Percentiles rank a stretch among this genome's conserved stretches.
These are phyloP conservation scores for Diorhabda elongata DNA, from an alignment of 1,140 invertebrate genomes.

Conservation along the genomic window DNA sequence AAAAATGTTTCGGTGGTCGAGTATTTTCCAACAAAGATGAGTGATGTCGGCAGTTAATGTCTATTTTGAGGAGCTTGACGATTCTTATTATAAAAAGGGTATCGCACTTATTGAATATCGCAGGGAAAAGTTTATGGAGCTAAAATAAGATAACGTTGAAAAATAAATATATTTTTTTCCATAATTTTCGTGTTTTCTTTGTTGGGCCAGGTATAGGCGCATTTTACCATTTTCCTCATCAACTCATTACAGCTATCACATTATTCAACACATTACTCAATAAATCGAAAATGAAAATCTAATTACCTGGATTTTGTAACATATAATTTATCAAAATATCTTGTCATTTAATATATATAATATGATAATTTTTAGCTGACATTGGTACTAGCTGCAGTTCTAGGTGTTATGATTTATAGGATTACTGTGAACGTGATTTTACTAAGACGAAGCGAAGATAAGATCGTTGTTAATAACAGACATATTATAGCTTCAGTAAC, in stretches of 20 bases:
- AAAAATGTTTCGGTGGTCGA: background rate
- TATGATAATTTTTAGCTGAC: constrained; percentile 21
- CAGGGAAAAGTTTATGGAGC: no score
- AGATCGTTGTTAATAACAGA: constrained; percentile 50
- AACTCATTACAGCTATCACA: background rate
- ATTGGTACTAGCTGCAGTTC: constrained; percentile 23
- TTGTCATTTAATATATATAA: background rate
- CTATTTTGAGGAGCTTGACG: no score
- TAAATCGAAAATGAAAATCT: background rate
- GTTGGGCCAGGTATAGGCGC: background rate
- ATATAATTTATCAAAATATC: background rate
- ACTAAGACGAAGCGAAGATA: background rate
- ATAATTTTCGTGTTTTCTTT: no score
- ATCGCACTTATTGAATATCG: no score
- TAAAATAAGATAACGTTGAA: no score
- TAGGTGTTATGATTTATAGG: constrained; percentile 28
- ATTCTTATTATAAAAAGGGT: no score
- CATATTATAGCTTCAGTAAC: constrained; percentile 72
- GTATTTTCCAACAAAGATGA: no score
- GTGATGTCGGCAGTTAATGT: no score
- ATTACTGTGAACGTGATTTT: constrained; percentile 20
- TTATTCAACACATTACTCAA: background rate
- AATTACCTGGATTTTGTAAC: background rate
- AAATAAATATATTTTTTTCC: no score
- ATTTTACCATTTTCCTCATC: background rate